These are phyloP conservation scores for Leptarthrus brevirostris DNA, from an alignment of 2,888 invertebrate species.

Conservation along the genomic window DNA sequence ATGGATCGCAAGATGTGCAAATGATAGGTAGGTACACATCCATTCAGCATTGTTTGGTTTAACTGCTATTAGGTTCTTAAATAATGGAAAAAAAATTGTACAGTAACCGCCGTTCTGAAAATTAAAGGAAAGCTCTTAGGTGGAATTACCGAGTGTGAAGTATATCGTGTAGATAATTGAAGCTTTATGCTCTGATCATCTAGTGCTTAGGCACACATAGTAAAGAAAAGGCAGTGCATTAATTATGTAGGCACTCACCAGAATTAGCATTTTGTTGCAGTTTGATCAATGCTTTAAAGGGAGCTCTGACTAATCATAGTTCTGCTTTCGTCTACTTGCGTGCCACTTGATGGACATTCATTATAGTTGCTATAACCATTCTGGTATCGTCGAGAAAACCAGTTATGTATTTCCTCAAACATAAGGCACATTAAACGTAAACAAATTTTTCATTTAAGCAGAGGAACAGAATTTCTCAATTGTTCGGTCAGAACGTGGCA, in stretches of 20 bases:
- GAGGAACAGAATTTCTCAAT: constrained; percentile 1
- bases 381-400: neutral
- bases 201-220: no score
- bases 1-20: no score
- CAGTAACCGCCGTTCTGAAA: no score
- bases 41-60: no score
- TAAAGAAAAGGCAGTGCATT: no score
- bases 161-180: neutral
- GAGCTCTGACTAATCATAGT: constrained; percentile 24
- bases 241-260: constrained; percentile 4
- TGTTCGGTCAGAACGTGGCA: neutral
- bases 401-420: constrained; percentile 37
- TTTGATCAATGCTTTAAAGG: constrained; percentile 16
- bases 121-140: no score
- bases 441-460: constrained; percentile 24
- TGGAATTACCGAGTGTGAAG: neutral
- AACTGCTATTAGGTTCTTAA: no score
- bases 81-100: no score
- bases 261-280: constrained; percentile 30
- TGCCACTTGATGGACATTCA: constrained; percentile 17
- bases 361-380: neutral
- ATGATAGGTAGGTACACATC: no score
- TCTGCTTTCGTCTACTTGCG: constrained; percentile 21
- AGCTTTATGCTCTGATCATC: neutral
- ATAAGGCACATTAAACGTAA: constrained; percentile 21